Evolutionary conservation across 1,140 invertebrate species (phyloP).

Genomic region (Neodiprion lecontei): DNA sequence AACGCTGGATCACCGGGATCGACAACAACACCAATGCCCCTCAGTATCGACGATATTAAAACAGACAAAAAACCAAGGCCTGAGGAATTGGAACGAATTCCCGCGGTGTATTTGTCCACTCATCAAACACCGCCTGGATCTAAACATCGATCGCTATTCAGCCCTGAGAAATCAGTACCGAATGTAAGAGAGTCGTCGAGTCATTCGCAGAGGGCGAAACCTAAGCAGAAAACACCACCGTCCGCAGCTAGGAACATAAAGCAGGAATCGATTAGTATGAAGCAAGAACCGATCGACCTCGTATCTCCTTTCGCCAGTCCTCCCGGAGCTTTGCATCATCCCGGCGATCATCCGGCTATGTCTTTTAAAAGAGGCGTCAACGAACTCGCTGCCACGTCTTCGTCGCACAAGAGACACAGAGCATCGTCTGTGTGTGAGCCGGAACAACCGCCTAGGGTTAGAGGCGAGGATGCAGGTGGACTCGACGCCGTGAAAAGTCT

Average conservation of each 20-base stretch:
- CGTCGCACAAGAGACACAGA: constrained; percentile 38
- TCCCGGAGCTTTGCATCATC: constrained; percentile 30
- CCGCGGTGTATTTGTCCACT: constrained; percentile 19
- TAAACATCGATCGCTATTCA: constrained; percentile 59
- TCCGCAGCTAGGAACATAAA: constrained; percentile 38
- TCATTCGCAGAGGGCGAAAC: constrained; percentile 42
- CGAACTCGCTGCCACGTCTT: constrained; percentile 23
- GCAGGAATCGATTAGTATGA: constrained; percentile 36
- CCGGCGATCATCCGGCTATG: constrained; percentile 22
- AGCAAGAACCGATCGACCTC: constrained; percentile 37
- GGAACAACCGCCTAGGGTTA: constrained; percentile 38
- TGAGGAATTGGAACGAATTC: constrained; percentile 29
- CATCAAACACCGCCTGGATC: constrained; percentile 32
- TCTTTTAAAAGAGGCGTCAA: constrained; percentile 24
- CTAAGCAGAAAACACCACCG: constrained; percentile 48
- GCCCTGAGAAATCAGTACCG: constrained; percentile 60
- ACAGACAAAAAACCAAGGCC: constrained; percentile 40
- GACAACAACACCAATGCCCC: constrained; percentile 27
- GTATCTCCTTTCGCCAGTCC: constrained; percentile 42
- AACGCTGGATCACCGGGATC: constrained; percentile 36
- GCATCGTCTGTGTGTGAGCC: constrained; percentile 50
- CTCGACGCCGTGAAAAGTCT: constrained; percentile 42
- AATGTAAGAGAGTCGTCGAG: constrained; percentile 36
- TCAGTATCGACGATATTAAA: constrained; percentile 41
- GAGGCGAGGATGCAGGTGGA: constrained; percentile 34